Base-by-base conservation (phyloP, 2,888 invertebrate genomes). In the Drosophila buzzatii region DNA sequence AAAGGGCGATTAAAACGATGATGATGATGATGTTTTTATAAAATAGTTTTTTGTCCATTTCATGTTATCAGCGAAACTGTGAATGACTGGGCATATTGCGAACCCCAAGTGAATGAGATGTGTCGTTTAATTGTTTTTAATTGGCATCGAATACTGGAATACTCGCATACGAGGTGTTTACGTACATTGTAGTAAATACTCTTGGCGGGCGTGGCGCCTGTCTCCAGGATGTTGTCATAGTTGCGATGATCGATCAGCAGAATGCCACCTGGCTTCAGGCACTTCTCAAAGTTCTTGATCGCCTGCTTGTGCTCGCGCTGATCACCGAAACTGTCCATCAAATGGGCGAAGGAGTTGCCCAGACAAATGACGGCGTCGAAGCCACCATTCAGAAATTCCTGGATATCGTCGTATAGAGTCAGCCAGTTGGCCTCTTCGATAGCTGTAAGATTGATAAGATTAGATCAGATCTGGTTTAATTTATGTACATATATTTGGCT, bases 351-450 rank as follows among this genome's bases (percentile, higher is more conserved):
- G 2, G 98, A 98, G 93, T 98, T 98, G 53, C 98, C 98, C 59
- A 98, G 94, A 91, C 98, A 98, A 76, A 98, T 96, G 37, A 98
- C 97, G 0, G 98, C 98, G 93, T 98, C 98, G 91, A 97, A 98
- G 61, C 96, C 95, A 14, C 94, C 94, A 5, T 94, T 94, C 0
- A 95, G 89, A 74, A 95, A 93, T 2, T 93, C 85, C 57, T 95
- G 93, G 37, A 98, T 95, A 90, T 98, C 97, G 41, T 96, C 95
- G 6, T 96, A 95, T 3, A 98, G 91, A 0, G 96, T 96, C 82
- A 98, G 93, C 98, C 98, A 98, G 92, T 97, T 98, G 0, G 97
- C 98, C 94, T 98, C 98, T 92, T 98, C 97, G 89, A 98, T 98
- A 23, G 96, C 98, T 98, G 92, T 9, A 6, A n/a, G 37, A 39